Conservation (phyloP, 92 coral and sea anemone species). For the Porites evermanni region DNA sequence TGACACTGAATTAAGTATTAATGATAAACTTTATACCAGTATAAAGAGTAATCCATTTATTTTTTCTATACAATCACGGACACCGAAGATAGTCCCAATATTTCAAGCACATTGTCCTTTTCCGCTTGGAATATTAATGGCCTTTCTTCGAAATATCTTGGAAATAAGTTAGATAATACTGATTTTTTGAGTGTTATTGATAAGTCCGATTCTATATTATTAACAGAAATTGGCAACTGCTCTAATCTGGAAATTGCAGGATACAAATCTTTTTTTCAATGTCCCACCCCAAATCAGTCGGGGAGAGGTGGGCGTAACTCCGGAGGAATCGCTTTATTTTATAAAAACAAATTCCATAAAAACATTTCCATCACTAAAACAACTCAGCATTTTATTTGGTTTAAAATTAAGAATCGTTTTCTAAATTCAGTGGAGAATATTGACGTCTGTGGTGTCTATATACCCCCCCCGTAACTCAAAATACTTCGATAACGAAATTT, state of each 20-base stretch:
- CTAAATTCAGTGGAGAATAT: not conserved
- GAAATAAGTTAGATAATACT: not conserved
- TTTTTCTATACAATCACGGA: not conserved
- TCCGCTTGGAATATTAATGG: not conserved
- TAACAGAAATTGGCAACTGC: not conserved
- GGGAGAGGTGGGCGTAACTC: not conserved
- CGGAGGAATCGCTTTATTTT: constrained; percentile 2
- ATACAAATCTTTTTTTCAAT: not conserved
- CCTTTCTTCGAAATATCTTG: not conserved
- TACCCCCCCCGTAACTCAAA: not conserved
- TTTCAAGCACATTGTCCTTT: not conserved
- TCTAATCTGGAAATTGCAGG: not conserved
- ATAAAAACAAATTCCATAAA: not conserved
- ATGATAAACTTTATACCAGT: not conserved
- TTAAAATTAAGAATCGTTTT: not conserved
- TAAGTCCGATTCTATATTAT: not conserved
- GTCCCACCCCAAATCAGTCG: not conserved
- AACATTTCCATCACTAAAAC: not conserved
- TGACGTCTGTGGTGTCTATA: not conserved
- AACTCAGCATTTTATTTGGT: not conserved
- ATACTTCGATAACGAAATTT: not conserved
- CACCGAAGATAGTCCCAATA: not conserved
- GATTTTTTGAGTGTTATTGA: not conserved
- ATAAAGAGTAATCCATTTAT: not conserved
- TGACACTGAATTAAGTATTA: not conserved